Evolutionary conservation across 2,113 vertebrate species (phyloP), one percentile per base, ranked within the genome.

Genomic region (Hemicordylus capensis): DNA sequence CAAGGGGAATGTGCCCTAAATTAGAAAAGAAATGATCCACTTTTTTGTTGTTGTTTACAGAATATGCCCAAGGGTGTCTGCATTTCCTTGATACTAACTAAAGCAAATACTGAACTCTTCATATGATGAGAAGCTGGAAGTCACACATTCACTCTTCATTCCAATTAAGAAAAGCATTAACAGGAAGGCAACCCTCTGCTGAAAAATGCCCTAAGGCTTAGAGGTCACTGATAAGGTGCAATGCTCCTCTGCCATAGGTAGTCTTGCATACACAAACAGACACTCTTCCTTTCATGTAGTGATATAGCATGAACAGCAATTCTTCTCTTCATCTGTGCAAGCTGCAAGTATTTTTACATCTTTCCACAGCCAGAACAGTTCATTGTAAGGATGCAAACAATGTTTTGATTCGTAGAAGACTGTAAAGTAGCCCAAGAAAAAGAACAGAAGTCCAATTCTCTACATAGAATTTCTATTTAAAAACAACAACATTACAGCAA

Each of bases 41-140:
- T 72, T 54, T 73, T 70, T 31, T 81, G 42, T 76, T 82, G 31
- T 31, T n/a, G 76, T 78, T 85, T 61, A 85, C 54, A 79, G 44
- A 64, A 22, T 22, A 8, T 46, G 0, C 0, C 34, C 64, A 1
- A 58, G 1, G 28, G 66, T 70, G 66, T 59, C 64, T 42, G 48
- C 22, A 72, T 85, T 77, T 85, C 39, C 76, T 61, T 72, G 76
- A 69, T 78, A 85, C 76, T 85, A 78, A 85, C 64, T 85, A 78
- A 85, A 85, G 39, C 75, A 78, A 77, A 44, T 85, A 46, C 64
- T 85, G 75, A 77, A 77, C 46, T 69, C 61, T 70, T 48, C 64
- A 78, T 78, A 78, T 78, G 83, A 85, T 58, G 31, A 77, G 61
- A 72, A 70, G 51, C 75, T 70, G 54, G 20, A 66, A 76, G 72